Base-by-base conservation (phyloP, 2,888 invertebrate species). In the Campoletis raptor region DNA sequence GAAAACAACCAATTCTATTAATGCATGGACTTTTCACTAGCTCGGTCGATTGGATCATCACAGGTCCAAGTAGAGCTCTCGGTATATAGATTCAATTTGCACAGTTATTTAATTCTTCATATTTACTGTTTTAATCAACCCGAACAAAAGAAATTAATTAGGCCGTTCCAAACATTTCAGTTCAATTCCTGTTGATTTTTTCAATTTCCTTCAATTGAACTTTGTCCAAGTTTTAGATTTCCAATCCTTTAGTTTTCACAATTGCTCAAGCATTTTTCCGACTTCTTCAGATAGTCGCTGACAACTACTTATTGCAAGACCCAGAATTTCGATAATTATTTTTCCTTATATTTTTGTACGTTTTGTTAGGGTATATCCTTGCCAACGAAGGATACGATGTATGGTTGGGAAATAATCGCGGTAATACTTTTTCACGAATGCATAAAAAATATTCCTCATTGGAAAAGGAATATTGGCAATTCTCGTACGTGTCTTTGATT, bases 1-100 rank as follows among this genome's bases (percentile, higher is more conserved):
- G 94, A n/a, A 95, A 95, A 85, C 96, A 96, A 0, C 95, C 96
- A 0, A 95, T 96, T 0, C 95, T 97, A n/a, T 74, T 97, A 40
- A 95, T 96, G 93, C 97, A 97, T 90, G 97, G 98, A 0, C 94
- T 98, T 0, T 93, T 98, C 30, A 96, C 96, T 57, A 96, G 97
- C 7, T 97, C 98, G 0, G 96, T 96, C 10, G 96, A 97, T 88
- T 98, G 96, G 96, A 95, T 98, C 2, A 93, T 97, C 77, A 96
- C 97, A 94, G 96, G 97, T 0, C 96, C 97, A 0, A 95, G 96
- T 61, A 95, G 95, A 86, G 96, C 96, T 61, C 94, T 97, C 18
- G 97, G 97, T 97, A 94, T 64, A 45, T 69, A 52, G 66, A n/a
- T 18, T n/a, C 40, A 54, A 10, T 52, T 52, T 18, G 8, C 37